A percentile compares a stretch with the other conserved stretches of the same genome.
phyloP scores from a whole-genome alignment of 2,797 vertebrate genomes.

The Sardinella longiceps region DNA sequence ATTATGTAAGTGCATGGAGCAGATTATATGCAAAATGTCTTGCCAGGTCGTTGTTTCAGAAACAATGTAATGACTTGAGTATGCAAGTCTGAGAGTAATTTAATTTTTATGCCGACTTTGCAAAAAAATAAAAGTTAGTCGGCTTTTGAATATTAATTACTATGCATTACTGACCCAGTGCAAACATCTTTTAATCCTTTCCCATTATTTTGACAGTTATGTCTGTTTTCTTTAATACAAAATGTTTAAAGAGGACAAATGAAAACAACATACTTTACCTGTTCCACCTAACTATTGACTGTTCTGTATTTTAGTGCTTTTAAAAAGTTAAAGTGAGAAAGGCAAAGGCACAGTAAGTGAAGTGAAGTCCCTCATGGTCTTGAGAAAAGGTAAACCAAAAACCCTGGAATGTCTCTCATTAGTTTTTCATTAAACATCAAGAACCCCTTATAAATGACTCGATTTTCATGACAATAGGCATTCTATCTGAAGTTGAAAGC shows the following conservation, averaged over 20 bases:
- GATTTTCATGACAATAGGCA: neutral
- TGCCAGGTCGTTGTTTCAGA: neutral
- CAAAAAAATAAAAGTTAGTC: neutral
- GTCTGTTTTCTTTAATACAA: too few species aligned
- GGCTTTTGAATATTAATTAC: slow-evolving; percentile 7
- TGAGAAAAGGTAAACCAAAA: neutral
- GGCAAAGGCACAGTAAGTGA: neutral
- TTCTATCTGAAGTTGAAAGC: neutral
- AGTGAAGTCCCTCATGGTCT: neutral
- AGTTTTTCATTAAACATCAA: neutral
- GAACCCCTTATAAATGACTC: neutral
- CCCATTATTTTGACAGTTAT: neutral
- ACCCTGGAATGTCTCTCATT: neutral
- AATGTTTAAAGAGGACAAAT: neutral
- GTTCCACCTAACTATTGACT: neutral
- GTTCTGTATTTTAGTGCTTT: neutral
- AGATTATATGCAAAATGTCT: neutral
- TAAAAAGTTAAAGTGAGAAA: neutral
- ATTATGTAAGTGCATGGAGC: neutral
- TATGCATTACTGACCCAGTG: neutral
- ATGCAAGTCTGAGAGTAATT: slow-evolving; percentile 31
- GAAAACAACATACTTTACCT: neutral
- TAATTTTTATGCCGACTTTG: neutral
- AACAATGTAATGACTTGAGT: slow-evolving; percentile 11
- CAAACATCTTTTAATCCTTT: neutral